These are phyloP conservation scores for Gallinago solitaria DNA, from an alignment of 2,797 vertebrate species.

Conservation along the genomic window DNA sequence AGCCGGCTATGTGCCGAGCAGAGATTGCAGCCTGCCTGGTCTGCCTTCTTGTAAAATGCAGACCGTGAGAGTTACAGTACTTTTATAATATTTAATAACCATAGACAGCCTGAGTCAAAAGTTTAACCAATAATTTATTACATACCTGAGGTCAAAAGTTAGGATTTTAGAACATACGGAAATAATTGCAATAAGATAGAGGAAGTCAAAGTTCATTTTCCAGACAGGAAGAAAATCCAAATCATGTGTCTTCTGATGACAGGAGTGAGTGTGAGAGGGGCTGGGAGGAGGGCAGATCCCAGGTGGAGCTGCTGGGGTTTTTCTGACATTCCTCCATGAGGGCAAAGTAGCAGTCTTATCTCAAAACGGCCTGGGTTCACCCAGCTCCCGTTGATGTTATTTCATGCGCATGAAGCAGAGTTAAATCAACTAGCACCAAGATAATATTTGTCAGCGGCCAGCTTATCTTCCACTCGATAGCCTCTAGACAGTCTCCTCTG, in stretches of 20 bases:
- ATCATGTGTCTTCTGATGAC: neutral
- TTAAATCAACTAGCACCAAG: neutral
- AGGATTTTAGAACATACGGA: neutral
- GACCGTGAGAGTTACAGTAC: neutral
- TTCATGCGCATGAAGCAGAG: neutral
- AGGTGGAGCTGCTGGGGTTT: neutral
- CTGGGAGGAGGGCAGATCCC: neutral
- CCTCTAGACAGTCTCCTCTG: slow-evolving; percentile 12
- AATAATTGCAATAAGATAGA: neutral
- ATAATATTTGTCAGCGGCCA: slow-evolving; percentile 37
- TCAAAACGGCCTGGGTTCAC: slow-evolving; percentile 39
- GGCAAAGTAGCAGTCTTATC: slow-evolving; percentile 60
- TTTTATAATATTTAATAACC: neutral
- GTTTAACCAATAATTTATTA: neutral
- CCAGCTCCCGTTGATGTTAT: slow-evolving; percentile 55
- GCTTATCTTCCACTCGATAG: slow-evolving; percentile 61
- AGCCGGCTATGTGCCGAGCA: neutral
- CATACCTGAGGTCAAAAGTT: slow-evolving; percentile 20
- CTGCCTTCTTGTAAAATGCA: neutral
- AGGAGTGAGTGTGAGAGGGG: neutral
- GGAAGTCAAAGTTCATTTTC: neutral
- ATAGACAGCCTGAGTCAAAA: neutral
- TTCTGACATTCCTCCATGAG: neutral
- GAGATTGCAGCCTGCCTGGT: neutral
- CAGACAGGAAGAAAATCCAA: slow-evolving; percentile 13